phyloP scores from a whole-genome alignment of 2,113 vertebrate species.

The Opisthocomus hoazin region DNA sequence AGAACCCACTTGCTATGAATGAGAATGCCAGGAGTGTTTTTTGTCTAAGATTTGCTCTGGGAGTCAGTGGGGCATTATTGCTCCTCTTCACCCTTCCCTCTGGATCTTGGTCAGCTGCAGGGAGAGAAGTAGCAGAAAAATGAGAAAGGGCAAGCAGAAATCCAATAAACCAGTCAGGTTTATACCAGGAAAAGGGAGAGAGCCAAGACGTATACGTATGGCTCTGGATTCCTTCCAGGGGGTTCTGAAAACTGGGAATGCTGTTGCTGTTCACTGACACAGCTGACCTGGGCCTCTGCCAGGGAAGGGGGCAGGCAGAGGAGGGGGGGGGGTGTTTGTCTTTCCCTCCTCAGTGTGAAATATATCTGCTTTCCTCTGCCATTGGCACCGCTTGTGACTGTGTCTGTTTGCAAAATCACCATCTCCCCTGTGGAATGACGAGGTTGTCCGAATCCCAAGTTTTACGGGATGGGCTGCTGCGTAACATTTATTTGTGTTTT shows the following conservation, averaged over 20 bases:
- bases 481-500: background rate
- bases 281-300: slow-evolving; percentile 53
- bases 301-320: background rate
- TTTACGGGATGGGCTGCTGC: slow-evolving; percentile 11
- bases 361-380: slow-evolving; percentile 16
- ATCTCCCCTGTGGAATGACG: background rate
- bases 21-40: background rate
- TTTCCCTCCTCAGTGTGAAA: slow-evolving; percentile 58
- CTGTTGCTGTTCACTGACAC: slow-evolving; percentile 41
- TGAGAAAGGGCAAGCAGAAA: background rate
- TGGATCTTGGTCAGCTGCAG: background rate
- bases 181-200: background rate
- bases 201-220: background rate
- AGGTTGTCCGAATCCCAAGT: background rate
- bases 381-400: background rate
- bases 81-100: background rate
- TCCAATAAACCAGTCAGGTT: background rate
- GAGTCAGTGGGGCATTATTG: background rate
- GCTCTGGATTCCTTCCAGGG: slow-evolving; percentile 47
- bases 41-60: background rate
- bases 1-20: background rate
- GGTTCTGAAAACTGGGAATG: slow-evolving; percentile 38
- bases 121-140: background rate
- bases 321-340: slow-evolving; percentile 36
- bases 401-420: slow-evolving; percentile 19